Evolutionary conservation across 2,113 vertebrate species (phyloP), one percentile per base, ranked within the genome.

Genomic region (Micronycteris hirsuta): DNA sequence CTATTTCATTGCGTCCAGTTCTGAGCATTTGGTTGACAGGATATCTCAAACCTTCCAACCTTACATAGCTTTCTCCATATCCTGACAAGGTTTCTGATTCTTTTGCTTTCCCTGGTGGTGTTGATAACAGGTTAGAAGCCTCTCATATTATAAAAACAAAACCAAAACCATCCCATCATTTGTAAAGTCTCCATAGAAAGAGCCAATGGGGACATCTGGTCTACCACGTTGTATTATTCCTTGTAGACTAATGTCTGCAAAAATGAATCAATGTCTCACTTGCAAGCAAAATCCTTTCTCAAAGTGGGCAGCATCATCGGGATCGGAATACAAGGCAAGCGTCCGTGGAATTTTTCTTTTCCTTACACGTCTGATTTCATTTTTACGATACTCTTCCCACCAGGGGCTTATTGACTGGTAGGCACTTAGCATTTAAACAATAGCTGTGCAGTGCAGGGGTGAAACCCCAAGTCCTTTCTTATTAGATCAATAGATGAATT

Each of bases 271-370:
- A 14, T 2, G 0, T 2, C 17, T 10, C n/a, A 24, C 20, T 49
- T 17, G 26, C 2, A 24, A 33, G 1, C 14, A 7, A 2, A 19
- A 38, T 19, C 4, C 7, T 38, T 26, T 56, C 10, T 54, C 2
- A 0, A n/a, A 38, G 52, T 0, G 54, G 81, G 58, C 0, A 3
- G 3, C 0, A 2, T 22, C 26, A 0, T 3, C 4, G 13, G 26
- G 1, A 7, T 11, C 6, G 36, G 3, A 2, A 6, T 0, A 28
- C 0, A 2, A 6, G 33, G 4, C 10, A 4, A 56, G 12, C 33
- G 36, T 49, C 54, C 14, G 2, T 0, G 4, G 36, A 4, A 6
- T 20, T 20, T 41, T 6, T 26, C 49, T 47, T 1, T 14, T 28
- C 31, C 12, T n/a, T 14, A 2, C 52, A 14, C 0, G 22, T 2